These are phyloP conservation scores for Phylloscopus trochiloides DNA, from an alignment of 2,113 vertebrate genomes.

Conservation along the genomic window DNA sequence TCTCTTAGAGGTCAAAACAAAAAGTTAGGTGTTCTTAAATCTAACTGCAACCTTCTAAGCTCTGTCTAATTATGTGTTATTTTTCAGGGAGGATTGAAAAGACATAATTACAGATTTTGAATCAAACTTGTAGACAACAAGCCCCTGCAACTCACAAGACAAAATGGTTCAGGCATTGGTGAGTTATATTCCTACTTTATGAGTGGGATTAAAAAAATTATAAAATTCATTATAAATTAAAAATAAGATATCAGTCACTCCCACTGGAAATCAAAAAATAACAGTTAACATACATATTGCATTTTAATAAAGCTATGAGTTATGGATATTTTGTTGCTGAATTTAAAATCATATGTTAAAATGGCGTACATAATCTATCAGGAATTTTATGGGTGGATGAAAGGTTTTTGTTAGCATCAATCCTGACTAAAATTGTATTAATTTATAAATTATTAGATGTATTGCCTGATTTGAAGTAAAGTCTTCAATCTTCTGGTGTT, in stretches of 20 bases:
- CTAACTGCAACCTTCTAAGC: not conserved
- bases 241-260: not conserved
- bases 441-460: not conserved
- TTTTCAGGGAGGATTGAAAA: not conserved
- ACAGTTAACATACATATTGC: not conserved
- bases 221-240: not conserved
- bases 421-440: not conserved
- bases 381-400: not conserved
- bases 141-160: not conserved
- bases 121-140: constrained; percentile 1
- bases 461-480: not conserved
- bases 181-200: not conserved
- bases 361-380: not conserved
- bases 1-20: not conserved
- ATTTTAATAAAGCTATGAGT: constrained; percentile 1
- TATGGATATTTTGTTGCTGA: not conserved
- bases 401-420: not conserved
- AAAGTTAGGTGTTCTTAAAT: not conserved
- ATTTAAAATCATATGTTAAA: not conserved
- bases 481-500: not conserved
- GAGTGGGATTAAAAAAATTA: not conserved
- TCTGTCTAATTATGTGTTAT: not conserved
- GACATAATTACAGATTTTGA: not conserved
- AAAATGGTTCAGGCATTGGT: not conserved
- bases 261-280: not conserved